Percentiles rank a stretch among this genome's conserved stretches.
Evolutionary conservation across 2,113 vertebrate genomes (phyloP).

Genomic region (Trinectes maculatus): DNA sequence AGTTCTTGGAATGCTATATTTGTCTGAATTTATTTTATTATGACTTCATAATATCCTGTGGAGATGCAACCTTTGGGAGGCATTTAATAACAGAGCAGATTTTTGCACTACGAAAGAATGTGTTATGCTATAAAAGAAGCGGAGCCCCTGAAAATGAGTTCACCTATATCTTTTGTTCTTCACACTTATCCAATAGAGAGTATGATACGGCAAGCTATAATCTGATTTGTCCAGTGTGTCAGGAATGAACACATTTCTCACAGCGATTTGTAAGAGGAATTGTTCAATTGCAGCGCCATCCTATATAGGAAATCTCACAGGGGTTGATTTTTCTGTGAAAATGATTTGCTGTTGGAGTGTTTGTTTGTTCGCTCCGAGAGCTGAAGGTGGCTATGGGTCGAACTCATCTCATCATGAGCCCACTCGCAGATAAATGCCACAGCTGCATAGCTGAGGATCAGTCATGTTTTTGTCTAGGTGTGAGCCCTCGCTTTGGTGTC

Average conservation of each 20-base stretch:
- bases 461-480: constrained; percentile 46
- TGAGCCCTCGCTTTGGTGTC: constrained; percentile 46
- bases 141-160: constrained; percentile 39
- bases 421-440: constrained; percentile 32
- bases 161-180: constrained; percentile 39
- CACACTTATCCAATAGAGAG: constrained; percentile 31
- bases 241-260: constrained; percentile 45
- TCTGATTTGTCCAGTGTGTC: constrained; percentile 53
- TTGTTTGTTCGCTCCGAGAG: constrained; percentile 27
- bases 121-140: constrained; percentile 9
- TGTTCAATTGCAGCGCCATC: constrained; percentile 18
- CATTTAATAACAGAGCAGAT: neutral
- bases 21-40: neutral
- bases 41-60: neutral
- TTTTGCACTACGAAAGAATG: neutral
- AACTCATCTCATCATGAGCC: constrained; percentile 32
- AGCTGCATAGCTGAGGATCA: constrained; percentile 45
- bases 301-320: constrained; percentile 21
- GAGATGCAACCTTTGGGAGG: neutral
- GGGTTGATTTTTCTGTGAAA: constrained; percentile 31
- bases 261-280: constrained; percentile 31
- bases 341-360: constrained; percentile 27
- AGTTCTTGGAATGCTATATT: neutral
- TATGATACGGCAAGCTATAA: constrained; percentile 28
- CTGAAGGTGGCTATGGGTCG: neutral